A percentile compares a stretch with the other conserved stretches of the same genome.
Evolutionary conservation across 2,113 vertebrate species (phyloP).

Genomic region (Girardinichthys multiradiatus): DNA sequence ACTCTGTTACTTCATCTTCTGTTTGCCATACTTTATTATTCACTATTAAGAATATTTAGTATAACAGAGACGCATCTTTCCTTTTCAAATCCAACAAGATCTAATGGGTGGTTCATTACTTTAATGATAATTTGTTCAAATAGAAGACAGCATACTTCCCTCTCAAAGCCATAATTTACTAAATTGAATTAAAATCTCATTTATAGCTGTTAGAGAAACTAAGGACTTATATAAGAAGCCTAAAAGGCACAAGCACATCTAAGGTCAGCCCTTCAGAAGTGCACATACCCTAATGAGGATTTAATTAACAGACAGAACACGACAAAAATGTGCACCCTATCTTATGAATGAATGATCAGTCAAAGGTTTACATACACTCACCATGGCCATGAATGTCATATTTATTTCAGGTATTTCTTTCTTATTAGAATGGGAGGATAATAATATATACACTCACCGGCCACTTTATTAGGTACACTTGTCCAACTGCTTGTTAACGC

Average conservation of each 20-base stretch:
- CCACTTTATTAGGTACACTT: too few relatives aligned
- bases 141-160: neutral
- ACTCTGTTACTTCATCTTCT: neutral
- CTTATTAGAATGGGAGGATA: too few relatives aligned
- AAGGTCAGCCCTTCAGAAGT: neutral
- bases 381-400: too few relatives aligned
- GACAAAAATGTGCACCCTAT: neutral
- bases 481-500: too few relatives aligned
- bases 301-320: neutral
- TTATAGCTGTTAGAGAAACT: neutral
- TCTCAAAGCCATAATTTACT: neutral
- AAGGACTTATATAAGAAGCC: neutral
- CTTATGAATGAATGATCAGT: too few relatives aligned
- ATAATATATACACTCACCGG: too few relatives aligned
- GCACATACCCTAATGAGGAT: neutral
- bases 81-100: neutral
- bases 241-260: neutral
- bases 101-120: neutral
- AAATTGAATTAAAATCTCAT: conserved; percentile 1
- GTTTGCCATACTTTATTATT: neutral
- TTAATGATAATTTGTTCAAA: conserved; percentile 1
- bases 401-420: too few relatives aligned
- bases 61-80: neutral
- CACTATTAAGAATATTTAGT: neutral
- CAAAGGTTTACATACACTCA: too few relatives aligned